These are phyloP conservation scores for Aethina tumida DNA, from an alignment of 1,140 invertebrate genomes.

Conservation along the genomic window DNA sequence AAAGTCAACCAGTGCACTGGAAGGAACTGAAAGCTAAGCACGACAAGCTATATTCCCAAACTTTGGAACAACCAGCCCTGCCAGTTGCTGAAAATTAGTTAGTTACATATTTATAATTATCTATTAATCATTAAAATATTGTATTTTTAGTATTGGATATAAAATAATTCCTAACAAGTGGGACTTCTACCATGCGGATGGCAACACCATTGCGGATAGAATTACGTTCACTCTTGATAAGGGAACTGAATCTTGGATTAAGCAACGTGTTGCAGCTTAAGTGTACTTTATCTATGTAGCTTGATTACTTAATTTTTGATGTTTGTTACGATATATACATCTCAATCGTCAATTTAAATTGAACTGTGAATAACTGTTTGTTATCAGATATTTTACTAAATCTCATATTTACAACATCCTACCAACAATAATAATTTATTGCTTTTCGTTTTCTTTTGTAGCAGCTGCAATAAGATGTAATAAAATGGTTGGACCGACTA, in stretches of 20 bases:
- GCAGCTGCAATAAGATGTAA: too few relatives aligned
- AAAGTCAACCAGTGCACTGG: slow-evolving; percentile 15
- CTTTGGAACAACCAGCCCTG: slow-evolving; percentile 10
- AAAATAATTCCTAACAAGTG: slow-evolving; percentile 33
- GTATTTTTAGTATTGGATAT: slow-evolving; percentile 33
- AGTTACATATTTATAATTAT: slow-evolving; percentile 4
- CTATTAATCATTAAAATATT: slow-evolving; percentile 3
- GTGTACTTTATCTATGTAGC: too few relatives aligned
- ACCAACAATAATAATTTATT: too few relatives aligned
- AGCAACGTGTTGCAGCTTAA: slow-evolving; percentile 25
- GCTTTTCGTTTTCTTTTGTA: too few relatives aligned
- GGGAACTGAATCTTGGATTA: slow-evolving; percentile 19
- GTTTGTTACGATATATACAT: too few relatives aligned
- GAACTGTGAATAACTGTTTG: too few relatives aligned
- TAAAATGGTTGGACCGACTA: too few relatives aligned
- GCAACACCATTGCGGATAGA: slow-evolving; percentile 33
- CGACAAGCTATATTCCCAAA: slow-evolving; percentile 17
- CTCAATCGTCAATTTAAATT: too few relatives aligned
- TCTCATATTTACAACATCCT: too few relatives aligned
- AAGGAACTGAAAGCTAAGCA: slow-evolving; percentile 17
- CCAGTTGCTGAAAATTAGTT: slow-evolving; percentile 17
- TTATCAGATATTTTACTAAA: too few relatives aligned
- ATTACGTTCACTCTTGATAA: slow-evolving; percentile 21
- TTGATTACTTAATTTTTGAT: too few relatives aligned
- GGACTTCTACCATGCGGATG: slow-evolving; percentile 34